Percentiles rank a stretch among this genome's conserved stretches.
Evolutionary conservation across 2,888 invertebrate species (phyloP).

Genomic region (Melanophora roralis): DNA sequence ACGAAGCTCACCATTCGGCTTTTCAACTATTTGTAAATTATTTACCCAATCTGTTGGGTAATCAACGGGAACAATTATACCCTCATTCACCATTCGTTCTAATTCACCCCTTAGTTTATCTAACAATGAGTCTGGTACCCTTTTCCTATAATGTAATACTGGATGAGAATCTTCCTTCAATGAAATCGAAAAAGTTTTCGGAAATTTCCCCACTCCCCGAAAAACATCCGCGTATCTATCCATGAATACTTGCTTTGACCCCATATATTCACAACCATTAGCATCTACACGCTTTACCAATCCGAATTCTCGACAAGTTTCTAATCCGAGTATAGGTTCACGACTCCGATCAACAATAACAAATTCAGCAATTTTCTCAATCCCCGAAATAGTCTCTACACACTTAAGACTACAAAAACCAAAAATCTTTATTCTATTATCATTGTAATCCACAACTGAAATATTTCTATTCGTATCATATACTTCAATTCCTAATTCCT

Average conservation of each 20-base stretch:
- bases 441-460: no score
- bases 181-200: conserved; percentile 48
- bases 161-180: conserved; percentile 50
- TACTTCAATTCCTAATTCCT: conserved; percentile 26
- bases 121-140: conserved; percentile 51
- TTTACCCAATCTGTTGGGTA: conserved; percentile 41
- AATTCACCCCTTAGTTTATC: no score
- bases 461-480: conserved; percentile 1
- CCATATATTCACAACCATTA: conserved; percentile 37
- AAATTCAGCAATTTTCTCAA: conserved; percentile 59
- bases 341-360: conserved; percentile 41
- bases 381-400: conserved; percentile 46
- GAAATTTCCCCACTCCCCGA: conserved; percentile 54
- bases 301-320: no score
- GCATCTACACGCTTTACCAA: conserved; percentile 27
- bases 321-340: conserved; percentile 33
- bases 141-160: conserved; percentile 44
- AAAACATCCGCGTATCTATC: conserved; percentile 31
- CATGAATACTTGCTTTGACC: conserved; percentile 17
- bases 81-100: conserved; percentile 37
- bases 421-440: no score
- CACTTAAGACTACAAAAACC: background rate
- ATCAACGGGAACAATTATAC: conserved; percentile 49
- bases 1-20: conserved; percentile 49
- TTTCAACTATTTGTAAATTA: conserved; percentile 38